Conservation (phyloP, 2,113 vertebrate species). For the Camelus bactrianus region DNA sequence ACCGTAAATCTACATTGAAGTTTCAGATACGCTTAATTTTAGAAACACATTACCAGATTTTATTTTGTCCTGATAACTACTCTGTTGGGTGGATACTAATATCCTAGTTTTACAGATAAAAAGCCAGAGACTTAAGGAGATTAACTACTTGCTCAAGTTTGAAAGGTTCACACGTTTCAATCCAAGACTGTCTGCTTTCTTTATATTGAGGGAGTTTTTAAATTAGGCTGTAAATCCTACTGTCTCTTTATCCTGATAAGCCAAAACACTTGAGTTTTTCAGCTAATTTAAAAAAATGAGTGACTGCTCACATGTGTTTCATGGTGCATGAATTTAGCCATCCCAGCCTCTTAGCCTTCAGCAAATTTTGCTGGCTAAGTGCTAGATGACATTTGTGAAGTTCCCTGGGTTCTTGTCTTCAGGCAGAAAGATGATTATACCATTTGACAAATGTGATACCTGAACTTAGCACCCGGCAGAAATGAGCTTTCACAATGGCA, state of each 20-base stretch:
- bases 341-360: not conserved
- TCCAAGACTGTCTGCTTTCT: not conserved
- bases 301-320: not conserved
- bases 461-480: slow-evolving; percentile 37
- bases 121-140: not conserved
- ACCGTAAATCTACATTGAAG: not conserved
- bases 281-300: slow-evolving; percentile 44
- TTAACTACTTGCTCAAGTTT: not conserved
- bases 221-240: not conserved
- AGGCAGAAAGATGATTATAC: not conserved
- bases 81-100: not conserved
- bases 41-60: not conserved
- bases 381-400: not conserved
- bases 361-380: not conserved
- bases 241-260: slow-evolving; percentile 9
- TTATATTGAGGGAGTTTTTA: slow-evolving; percentile 43
- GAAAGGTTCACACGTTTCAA: not conserved
- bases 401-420: slow-evolving; percentile 42
- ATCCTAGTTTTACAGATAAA: not conserved
- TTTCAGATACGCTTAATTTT: slow-evolving; percentile 7
- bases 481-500: slow-evolving; percentile 54
- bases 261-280: slow-evolving; percentile 38
- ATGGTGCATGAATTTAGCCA: not conserved
- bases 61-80: not conserved
- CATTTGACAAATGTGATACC: slow-evolving; percentile 64